Conservation (phyloP, 2,888 invertebrate genomes). For the Drosophila limbata region DNA sequence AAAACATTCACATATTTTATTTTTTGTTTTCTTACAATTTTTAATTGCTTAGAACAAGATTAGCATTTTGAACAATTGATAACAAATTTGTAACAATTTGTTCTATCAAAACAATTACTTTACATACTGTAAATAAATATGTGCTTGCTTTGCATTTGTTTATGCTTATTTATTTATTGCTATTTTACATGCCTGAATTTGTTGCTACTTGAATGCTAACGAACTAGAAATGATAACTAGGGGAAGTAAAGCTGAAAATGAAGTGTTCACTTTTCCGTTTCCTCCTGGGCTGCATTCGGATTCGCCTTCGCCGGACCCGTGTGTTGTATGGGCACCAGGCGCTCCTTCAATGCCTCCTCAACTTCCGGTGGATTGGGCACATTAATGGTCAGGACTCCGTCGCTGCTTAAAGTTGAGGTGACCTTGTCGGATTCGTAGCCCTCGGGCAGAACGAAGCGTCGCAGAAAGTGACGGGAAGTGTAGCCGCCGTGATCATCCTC, state of each 20-base stretch:
- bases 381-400: slow-evolving; percentile 90
- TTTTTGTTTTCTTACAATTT: too few relatives aligned
- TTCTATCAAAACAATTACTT: too few relatives aligned
- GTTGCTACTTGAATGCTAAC: slow-evolving; percentile 1
- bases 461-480: slow-evolving; percentile 90
- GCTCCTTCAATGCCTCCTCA: slow-evolving; percentile 84
- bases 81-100: too few relatives aligned
- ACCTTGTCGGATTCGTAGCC: slow-evolving; percentile 91
- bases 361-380: slow-evolving; percentile 87
- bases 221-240: not conserved
- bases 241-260: not conserved
- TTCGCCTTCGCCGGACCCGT: slow-evolving; percentile 84
- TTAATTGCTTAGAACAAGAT: too few relatives aligned
- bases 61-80: too few relatives aligned
- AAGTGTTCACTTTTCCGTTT: slow-evolving; percentile 4
- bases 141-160: slow-evolving; percentile 16
- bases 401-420: slow-evolving; percentile 90
- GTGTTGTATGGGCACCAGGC: slow-evolving; percentile 88
- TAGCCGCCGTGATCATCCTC: slow-evolving; percentile 91
- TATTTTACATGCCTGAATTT: slow-evolving; percentile 11
- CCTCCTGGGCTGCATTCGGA: slow-evolving; percentile 26
- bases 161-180: slow-evolving; percentile 21
- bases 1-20: too few relatives aligned
- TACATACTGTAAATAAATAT: too few relatives aligned
- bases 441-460: slow-evolving; percentile 91